Evolutionary conservation across 37 sponge, comb jelly and placozoan species (phyloP), one percentile per base, ranked within the genome.

Genomic region (Ephydatia muelleri): DNA sequence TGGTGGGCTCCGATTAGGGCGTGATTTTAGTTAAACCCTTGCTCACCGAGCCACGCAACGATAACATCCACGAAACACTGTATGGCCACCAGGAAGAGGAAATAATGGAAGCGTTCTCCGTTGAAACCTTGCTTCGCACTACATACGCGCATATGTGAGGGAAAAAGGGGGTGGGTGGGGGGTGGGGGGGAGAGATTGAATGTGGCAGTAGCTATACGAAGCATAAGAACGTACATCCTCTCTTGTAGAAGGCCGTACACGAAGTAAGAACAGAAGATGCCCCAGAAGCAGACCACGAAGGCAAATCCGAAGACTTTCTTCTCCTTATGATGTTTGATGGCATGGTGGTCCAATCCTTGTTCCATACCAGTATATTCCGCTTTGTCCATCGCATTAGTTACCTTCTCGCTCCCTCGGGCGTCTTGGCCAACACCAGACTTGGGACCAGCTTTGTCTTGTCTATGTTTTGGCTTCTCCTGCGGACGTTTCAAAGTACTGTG

Each of bases 231-330:
- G 72, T 73, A 93, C 91, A 97, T 95, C 81, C 88, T 91, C 35
- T 98, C 99, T 87, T 98, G 99, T 26, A 95, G 74, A 9, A 98
- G 77, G 2, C 94, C 99, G 78, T 95, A 98, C 49, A 91, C 65
- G 39, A 98, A 87, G 89, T 98, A 98, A 57, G 94, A 96, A 29
- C 85, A 38, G 76, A 98, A 96, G 37, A 98, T 94, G 6, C 99
- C 99, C 28, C 83, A 33, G 66, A 93, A 92, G 66, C 97, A 97
- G 25, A 81, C 66, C 0, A 84, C 2, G 64, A 90, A 48, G 57
- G 57, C 57, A 21, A 57, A 4, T 14, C 57, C 57, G 16, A 57
- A 14, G 57, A 4, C 57, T 57, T 57, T 57, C 57, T 11, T 57
- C 57, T 57, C 57, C 57, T 57, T 57, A 57, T 57, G 47, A 43